phyloP scores from a whole-genome alignment of 2,113 vertebrate genomes.

The Eubucco bourcierii region DNA sequence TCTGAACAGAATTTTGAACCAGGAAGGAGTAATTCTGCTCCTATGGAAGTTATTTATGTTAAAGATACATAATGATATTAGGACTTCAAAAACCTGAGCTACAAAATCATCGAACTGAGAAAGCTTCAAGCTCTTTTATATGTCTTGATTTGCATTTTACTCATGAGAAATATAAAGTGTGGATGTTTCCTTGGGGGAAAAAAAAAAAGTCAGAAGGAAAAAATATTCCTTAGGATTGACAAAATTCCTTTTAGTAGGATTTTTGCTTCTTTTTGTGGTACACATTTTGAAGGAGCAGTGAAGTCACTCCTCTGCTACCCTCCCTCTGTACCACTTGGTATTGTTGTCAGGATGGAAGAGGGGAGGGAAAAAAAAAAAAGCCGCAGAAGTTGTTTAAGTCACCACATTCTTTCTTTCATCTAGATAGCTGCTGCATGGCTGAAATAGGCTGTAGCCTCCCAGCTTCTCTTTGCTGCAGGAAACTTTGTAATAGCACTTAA shows the following conservation, averaged over 20 bases:
- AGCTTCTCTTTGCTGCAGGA: slow-evolving; percentile 86
- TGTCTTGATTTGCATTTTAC: neutral
- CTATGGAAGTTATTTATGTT: slow-evolving; percentile 33
- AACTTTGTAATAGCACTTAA: slow-evolving; percentile 87
- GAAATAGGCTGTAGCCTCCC: slow-evolving; percentile 58
- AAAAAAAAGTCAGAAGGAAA: neutral
- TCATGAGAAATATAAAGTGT: slow-evolving; percentile 18
- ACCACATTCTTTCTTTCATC: slow-evolving; percentile 1
- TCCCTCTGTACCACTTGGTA: neutral
- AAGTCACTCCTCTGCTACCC: neutral
- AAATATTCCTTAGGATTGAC: slow-evolving; percentile 1
- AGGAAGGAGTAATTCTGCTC: slow-evolving; percentile 37
- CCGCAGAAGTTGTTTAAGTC: slow-evolving; percentile 7
- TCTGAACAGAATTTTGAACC: slow-evolving; percentile 26
- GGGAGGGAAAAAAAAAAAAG: neutral
- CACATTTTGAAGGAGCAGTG: neutral
- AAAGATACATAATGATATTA: slow-evolving; percentile 27
- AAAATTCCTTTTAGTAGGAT: neutral
- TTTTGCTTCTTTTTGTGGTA: neutral
- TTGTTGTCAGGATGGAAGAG: neutral
- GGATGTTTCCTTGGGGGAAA: neutral
- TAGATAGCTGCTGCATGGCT: neutral
- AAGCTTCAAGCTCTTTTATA: slow-evolving; percentile 18
- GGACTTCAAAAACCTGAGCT: neutral
- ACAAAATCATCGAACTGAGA: slow-evolving; percentile 27